phyloP scores from a whole-genome alignment of 92 coral and sea anemone species.

The Parazoanthus swiftii region DNA sequence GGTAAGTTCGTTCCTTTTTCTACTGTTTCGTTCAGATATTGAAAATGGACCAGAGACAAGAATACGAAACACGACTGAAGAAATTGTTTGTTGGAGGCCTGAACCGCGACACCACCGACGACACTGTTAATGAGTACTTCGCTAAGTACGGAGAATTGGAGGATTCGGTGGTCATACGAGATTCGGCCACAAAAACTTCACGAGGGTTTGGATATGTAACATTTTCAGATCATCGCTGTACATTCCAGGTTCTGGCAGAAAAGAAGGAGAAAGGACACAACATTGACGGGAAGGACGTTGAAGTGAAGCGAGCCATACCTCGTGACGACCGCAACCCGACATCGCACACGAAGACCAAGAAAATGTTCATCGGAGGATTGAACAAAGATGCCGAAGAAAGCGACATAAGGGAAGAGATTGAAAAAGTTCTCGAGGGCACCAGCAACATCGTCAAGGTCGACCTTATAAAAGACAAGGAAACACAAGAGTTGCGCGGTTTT shows the following conservation, averaged over 20 bases:
- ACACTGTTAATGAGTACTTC: constrained; percentile 72
- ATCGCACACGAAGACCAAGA: constrained; percentile 80
- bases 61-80: constrained; percentile 62
- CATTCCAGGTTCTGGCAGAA: constrained; percentile 62
- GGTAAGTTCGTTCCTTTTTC: too few species aligned
- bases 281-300: constrained; percentile 85
- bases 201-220: constrained; percentile 98
- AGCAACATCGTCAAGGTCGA: constrained; percentile 51
- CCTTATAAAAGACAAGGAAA: constrained; percentile 60
- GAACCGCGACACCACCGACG: constrained; percentile 72
- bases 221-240: constrained; percentile 48
- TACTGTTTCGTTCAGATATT: neutral
- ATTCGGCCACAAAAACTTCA: constrained; percentile 52
- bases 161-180: constrained; percentile 78
- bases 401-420: constrained; percentile 59
- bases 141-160: constrained; percentile 65
- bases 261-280: constrained; percentile 58
- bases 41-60: constrained; percentile 18
- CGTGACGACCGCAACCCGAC: constrained; percentile 75
- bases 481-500: constrained; percentile 65
- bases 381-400: constrained; percentile 69
- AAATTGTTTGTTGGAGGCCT: constrained; percentile 94
- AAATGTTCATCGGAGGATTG: constrained; percentile 90
- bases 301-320: constrained; percentile 95
- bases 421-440: constrained; percentile 42